Evolutionary conservation across 92 coral and sea anemone species (phyloP), one percentile per base, ranked within the genome.

Genomic region (Parazoanthus atlanticus): DNA sequence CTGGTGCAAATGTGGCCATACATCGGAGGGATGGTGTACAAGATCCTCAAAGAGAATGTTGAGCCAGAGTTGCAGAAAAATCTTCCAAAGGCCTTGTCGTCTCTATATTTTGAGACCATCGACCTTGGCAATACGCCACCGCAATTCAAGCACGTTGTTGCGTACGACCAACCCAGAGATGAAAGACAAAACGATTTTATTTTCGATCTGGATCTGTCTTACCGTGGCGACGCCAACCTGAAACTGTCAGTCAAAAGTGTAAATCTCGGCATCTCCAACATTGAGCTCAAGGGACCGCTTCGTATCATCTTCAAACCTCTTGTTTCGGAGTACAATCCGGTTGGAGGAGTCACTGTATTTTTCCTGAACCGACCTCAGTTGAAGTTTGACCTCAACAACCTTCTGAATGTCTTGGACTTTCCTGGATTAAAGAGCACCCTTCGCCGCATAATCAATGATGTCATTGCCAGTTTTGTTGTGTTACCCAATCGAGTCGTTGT

Each of bases 1-100:
- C 92, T 96, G n/a, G 90, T 89, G 73, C 99, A 96, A 43, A 95
- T 96, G 98, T 96, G 99, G 99, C 99, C 99, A 2, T 96, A 90
- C 91, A 95, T 96, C 33, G 96, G 95, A 15, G 99, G 90, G 40
- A 95, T 96, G 99, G 99, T 95, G 1, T 66, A 89, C 89, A 96
- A 96, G 66, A 96, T 96, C 49, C 92, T 96, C 43, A 96, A 96
- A 67, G 98, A 92, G 28, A 93, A 83, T 36, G 99, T 96, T 16
- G 99, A 96, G 64, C 99, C 99, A 19, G 99, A 94, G 82, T 91
- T 96, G 97, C 99, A 96, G 89, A 96, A 96, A 56, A 95, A 92
- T 79, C 94, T 96, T 77, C 99, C 99, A 1, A 93, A 91, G 34
- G 85, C 95, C 40, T 86, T 96, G 82, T 91, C 89, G 32, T 92